A percentile compares a stretch with the other conserved stretches of the same genome.
Evolutionary conservation across 92 coral and sea anemone species (phyloP).

Genomic region (Paragorgia papillata): DNA sequence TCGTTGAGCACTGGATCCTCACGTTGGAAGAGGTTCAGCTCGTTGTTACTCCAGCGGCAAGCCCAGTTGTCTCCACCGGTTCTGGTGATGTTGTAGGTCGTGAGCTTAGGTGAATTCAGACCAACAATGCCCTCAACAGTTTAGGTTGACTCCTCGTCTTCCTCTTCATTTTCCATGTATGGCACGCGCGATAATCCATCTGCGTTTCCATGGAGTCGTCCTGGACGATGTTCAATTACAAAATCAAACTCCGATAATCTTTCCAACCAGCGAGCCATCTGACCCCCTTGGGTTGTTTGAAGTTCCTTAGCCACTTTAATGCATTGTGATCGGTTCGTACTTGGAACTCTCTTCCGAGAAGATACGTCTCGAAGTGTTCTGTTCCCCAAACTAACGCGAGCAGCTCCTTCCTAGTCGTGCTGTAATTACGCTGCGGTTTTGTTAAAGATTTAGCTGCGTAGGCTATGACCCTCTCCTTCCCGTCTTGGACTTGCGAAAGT

Average conservation of each 20-base stretch:
- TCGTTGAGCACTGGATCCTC: conserved; percentile 12
- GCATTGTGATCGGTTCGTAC: conserved; percentile 41
- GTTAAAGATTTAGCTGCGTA: neutral
- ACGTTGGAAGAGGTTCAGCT: conserved; percentile 21
- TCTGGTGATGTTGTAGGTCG: neutral
- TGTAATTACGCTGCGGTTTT: neutral
- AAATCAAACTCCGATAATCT: conserved; percentile 16
- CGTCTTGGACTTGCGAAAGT: conserved; percentile 34
- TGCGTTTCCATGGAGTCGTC: conserved; percentile 12
- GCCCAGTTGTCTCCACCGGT: neutral
- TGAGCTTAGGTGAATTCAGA: neutral
- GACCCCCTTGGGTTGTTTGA: conserved; percentile 35
- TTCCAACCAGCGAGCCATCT: conserved; percentile 8
- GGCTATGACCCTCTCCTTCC: conserved; percentile 14
- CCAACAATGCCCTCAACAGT: neutral
- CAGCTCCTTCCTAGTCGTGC: conserved; percentile 4
- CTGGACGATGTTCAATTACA: conserved; percentile 9
- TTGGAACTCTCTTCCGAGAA: conserved; percentile 30
- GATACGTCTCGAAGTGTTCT: conserved; percentile 13
- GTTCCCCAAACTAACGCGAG: neutral
- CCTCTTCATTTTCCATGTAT: too few species aligned
- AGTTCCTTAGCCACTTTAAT: conserved; percentile 43
- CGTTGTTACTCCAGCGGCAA: conserved; percentile 40
- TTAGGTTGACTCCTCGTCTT: neutral
- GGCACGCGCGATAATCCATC: neutral